These are phyloP conservation scores for Arion vulgaris DNA, from an alignment of 1,140 invertebrate genomes.

Conservation along the genomic window DNA sequence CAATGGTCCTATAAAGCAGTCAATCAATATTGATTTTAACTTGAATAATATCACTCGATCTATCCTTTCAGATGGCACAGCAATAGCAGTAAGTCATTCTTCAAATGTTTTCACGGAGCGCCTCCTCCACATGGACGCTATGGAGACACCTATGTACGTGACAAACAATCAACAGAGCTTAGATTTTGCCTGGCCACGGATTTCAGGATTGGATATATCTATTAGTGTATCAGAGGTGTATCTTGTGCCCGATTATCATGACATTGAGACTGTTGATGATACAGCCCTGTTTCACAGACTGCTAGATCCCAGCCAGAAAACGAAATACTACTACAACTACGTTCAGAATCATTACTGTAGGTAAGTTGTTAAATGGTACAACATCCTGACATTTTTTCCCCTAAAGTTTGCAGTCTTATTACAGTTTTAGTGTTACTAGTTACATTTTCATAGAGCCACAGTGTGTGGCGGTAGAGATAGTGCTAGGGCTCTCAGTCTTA, in stretches of 20 bases:
- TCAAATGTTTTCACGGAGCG: constrained; percentile 60
- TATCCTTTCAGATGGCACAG: constrained; percentile 45
- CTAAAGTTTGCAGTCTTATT: too few species aligned
- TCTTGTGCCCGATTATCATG: constrained; percentile 60
- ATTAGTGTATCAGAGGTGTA: constrained; percentile 58
- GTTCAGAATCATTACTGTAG: constrained; percentile 40
- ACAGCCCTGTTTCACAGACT: constrained; percentile 48
- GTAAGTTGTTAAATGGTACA: too few species aligned
- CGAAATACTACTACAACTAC: constrained; percentile 19
- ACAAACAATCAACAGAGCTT: constrained; percentile 63
- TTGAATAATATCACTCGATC: not conserved
- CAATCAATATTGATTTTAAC: not conserved
- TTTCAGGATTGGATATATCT: constrained; percentile 59
- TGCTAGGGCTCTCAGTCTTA: too few species aligned
- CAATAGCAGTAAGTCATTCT: constrained; percentile 45
- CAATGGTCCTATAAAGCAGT: too few species aligned
- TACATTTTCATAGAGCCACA: too few species aligned
- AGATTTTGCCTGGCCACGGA: constrained; percentile 59
- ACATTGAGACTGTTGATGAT: constrained; percentile 57
- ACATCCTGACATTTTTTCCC: too few species aligned
- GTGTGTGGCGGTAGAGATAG: too few species aligned
- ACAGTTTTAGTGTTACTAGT: too few species aligned
- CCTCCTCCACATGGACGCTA: constrained; percentile 50
- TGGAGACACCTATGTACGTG: constrained; percentile 55
- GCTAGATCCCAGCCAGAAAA: constrained; percentile 20